A percentile compares a stretch with the other conserved stretches of the same genome.
phyloP scores from a whole-genome alignment of 2,113 vertebrate genomes.

The Mormyrus lacerda region DNA sequence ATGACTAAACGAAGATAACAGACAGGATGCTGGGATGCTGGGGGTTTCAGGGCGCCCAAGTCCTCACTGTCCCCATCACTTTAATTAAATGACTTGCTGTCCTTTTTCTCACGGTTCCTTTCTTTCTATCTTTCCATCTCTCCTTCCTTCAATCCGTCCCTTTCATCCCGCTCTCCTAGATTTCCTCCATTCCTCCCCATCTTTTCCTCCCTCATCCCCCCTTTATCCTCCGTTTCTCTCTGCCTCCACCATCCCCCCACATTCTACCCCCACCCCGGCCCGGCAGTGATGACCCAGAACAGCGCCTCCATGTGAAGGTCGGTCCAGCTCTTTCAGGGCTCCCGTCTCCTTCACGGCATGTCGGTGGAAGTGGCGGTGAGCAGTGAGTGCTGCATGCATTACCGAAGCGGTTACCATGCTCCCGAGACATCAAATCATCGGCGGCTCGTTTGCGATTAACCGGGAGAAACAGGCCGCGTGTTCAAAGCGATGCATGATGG shows the following conservation, averaged over 20 bases:
- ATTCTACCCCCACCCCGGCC: neutral
- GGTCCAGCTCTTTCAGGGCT: neutral
- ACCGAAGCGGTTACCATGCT: neutral
- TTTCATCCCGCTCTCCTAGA: neutral
- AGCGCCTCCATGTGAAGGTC: neutral
- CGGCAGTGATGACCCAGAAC: neutral
- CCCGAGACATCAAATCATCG: neutral
- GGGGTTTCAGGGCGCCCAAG: too few relatives aligned
- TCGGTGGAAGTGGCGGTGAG: neutral
- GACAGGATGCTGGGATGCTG: neutral
- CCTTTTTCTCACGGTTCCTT: neutral
- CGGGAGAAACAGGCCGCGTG: neutral
- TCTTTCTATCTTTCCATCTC: neutral
- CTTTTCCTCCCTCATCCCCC: neutral
- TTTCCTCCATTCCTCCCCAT: neutral
- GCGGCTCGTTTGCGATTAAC: neutral
- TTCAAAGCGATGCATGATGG: neutral
- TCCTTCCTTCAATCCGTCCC: neutral
- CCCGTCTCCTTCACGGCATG: neutral
- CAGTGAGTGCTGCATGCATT: neutral
- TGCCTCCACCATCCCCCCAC: neutral
- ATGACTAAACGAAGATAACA: neutral
- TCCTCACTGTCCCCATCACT: neutral
- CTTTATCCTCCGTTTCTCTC: neutral
- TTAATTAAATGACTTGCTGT: neutral